Evolutionary conservation across 2,797 vertebrate genomes (phyloP), one percentile per base, ranked within the genome.

Genomic region (Lutjanus argentimaculatus): DNA sequence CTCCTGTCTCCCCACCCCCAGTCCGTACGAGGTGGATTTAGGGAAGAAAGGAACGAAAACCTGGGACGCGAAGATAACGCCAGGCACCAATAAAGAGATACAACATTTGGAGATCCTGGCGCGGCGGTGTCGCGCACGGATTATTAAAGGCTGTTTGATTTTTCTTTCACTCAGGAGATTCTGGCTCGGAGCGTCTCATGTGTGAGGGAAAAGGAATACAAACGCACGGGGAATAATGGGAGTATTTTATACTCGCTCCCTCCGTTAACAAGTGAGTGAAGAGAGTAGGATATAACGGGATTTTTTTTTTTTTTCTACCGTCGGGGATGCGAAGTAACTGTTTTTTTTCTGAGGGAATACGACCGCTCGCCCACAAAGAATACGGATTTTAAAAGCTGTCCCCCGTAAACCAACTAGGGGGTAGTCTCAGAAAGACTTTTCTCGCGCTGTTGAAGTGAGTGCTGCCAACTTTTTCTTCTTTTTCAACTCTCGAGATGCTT

Each of bases 1-100:
- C 88, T 95, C 90, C 83, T 86, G 82, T 91, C 92, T 93, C 94
- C 93, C 94, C 91, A 94, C 95, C 95, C 95, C 92, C 95, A 95
- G 90, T 77, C 86, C 64, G 59, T 88, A 84, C 76, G 91, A 93
- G 89, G 84, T 90, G 84, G 90, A 90, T 94, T 93, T 86, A 64
- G 86, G 86, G 89, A 58, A 92, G 92, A 93, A 93, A 95, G 78
- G 83, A 86, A 68, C 79, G 80, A 71, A 84, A 91, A 93, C 86
- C 92, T 92, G 91, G 85, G 85, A 91, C 91, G 88, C 72, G 80
- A 77, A 92, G 95, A 95, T 94, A 94, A 94, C 88, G 83, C 79
- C 21, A 69, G 75, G 78, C 91, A 64, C 72, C 77, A 78, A 72
- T 73, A 81, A 84, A 83, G 73, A 72, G 76, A 85, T 21, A 83